Evolutionary conservation across 2,888 invertebrate species (phyloP).

Genomic region (Enoplolaimus lenunculus): DNA sequence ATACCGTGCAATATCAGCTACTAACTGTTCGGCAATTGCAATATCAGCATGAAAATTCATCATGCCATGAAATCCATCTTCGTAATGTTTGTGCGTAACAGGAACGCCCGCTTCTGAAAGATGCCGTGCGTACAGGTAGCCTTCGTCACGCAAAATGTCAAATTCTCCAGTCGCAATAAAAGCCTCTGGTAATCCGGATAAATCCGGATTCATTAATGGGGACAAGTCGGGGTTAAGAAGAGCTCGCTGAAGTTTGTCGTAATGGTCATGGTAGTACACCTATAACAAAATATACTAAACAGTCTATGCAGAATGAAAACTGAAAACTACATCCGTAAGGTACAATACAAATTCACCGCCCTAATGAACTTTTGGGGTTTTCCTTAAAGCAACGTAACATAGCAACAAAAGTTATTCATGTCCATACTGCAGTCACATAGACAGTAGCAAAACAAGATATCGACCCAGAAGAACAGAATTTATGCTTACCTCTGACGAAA

Average conservation of each 20-base stretch:
- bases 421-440: no score
- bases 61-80: constrained; percentile 32
- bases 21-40: not conserved
- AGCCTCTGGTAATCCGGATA: constrained; percentile 36
- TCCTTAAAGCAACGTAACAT: no score
- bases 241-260: constrained; percentile 26
- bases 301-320: no score
- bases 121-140: constrained; percentile 40
- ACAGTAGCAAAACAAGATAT: no score
- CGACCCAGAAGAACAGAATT: no score
- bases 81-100: constrained; percentile 31
- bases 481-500: not conserved
- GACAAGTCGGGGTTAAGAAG: constrained; percentile 37
- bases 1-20: not conserved
- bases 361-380: no score
- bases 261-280: not conserved
- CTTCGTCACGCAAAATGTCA: constrained; percentile 43
- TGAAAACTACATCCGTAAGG: no score
- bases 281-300: no score
- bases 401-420: no score
- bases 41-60: constrained; percentile 22
- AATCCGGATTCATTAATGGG: constrained; percentile 38
- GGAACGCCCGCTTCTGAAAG: constrained; percentile 34
- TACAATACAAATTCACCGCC: no score
- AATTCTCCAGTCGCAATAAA: constrained; percentile 42